Evolutionary conservation across 2,888 invertebrate species (phyloP), one percentile per base, ranked within the genome.

Genomic region (Chelonus formosanus): DNA sequence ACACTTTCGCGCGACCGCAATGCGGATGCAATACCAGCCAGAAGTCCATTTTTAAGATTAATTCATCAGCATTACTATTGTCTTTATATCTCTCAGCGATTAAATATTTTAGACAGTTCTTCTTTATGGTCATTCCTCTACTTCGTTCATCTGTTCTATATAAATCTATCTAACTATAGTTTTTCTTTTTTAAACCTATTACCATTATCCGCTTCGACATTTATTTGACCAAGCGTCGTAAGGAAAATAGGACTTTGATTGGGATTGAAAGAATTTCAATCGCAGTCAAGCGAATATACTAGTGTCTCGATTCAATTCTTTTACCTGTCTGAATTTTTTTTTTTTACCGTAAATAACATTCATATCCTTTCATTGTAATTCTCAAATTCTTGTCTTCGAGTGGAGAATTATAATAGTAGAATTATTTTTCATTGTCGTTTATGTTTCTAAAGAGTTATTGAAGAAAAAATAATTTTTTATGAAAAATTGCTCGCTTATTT

Each of bases 171-270:
- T 10, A 36, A n/a, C 36, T 55, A 40, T 55, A 36, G 6, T 10
- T 55, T 36, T 36, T 55, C 20, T 55, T n/a, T 40, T 48, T 34
- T 54, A 36, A 31, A 52, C 31, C 40, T 53, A 20, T 55, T 43
- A 43, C 10, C 31, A 31, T 56, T 63, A 8, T 52, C 31, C 31
- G 40, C 35, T 8, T 53, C 48, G 6, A 31, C 56, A 55, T 65
- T 43, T n/a, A 43, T 57, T 35, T 57, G 40, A 62, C 62, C 52
- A 52, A 52, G 32, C 31, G 52, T 68, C 67, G 67, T 64, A 70
- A 67, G 75, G 76, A 78, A 80, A 80, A 81, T 80, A 78, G 80
- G 76, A 78, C 75, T 80, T 80, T 80, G 81, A 81, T 81, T 79
- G 80, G 79, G 75, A 77, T 75, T 75, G 76, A 79, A 77, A 74